A percentile compares a stretch with the other conserved stretches of the same genome.
Conservation (phyloP, 2,113 vertebrate species). For the Solea senegalensis region DNA sequence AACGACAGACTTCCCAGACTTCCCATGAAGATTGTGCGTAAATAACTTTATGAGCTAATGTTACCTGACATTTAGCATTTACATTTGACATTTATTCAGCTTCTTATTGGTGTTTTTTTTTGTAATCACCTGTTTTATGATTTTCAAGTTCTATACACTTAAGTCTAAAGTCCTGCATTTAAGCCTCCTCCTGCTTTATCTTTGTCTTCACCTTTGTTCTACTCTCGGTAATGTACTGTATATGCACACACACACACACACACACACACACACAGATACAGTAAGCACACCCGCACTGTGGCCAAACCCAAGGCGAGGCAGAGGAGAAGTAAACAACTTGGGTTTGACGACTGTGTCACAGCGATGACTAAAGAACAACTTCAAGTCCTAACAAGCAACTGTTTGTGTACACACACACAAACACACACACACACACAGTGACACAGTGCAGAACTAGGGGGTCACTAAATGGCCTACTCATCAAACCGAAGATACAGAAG, state of each 20-base stretch:
- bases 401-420: constrained; percentile 11
- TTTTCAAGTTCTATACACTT: too few relatives aligned
- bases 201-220: constrained; percentile 6
- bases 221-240: background rate
- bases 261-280: background rate
- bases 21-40: too few relatives aligned
- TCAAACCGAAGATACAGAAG: too few relatives aligned
- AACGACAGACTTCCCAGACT: too few relatives aligned
- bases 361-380: background rate
- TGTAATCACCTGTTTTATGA: too few relatives aligned
- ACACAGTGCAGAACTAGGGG: background rate
- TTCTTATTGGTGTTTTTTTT: too few relatives aligned
- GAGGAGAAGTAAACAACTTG: constrained; percentile 12
- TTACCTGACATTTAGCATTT: too few relatives aligned
- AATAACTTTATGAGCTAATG: too few relatives aligned
- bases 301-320: constrained; percentile 33
- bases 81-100: too few relatives aligned
- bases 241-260: background rate
- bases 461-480: too few relatives aligned
- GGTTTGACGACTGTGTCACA: constrained; percentile 6
- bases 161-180: too few relatives aligned
- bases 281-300: background rate
- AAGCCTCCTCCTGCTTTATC: background rate
- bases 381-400: constrained; percentile 46
- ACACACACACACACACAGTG: constrained; percentile 4